Base-by-base conservation (phyloP, 2,888 invertebrate genomes). In the Sturmia bella region DNA sequence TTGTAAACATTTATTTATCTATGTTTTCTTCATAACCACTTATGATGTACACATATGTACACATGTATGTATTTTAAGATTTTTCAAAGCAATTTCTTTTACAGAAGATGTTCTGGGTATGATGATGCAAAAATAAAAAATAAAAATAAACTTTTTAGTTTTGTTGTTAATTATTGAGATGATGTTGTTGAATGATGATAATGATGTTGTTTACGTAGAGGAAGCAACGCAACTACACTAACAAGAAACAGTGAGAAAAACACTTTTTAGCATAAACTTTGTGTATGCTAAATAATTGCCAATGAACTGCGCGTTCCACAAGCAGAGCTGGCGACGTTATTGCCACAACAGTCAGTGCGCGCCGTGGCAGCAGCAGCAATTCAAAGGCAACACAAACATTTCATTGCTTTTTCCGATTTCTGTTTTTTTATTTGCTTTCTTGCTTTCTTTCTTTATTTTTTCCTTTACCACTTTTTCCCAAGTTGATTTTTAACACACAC, bases 291-390 rank as follows among this genome's bases (percentile, higher is more conserved):
- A 69, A 76, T 76, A 50, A 68, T 81, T 81, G 72, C 73, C 73
- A 81, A 73, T 73, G 61, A 73, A 69, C 76, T 81, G 57, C 72
- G 77, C 76, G 76, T 76, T 81, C 80, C 70, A 73, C 81, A 77
- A 80, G 13, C 69, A 63, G 64, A 48, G 37, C 7, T 50, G 63
- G 32, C 15, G 41, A 12, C 78, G 59, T 45, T n/a, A 64, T 15
- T 12, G 15, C n/a, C 21, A n/a, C 19, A 32, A 64, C 2, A 45
- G 15, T 48, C 21, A 37, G 32, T 5, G 50, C 15, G 27, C 79
- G 43, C 24, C 37, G 69, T n/a, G 27, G 57, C 24, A 37, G 50
- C 32, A 24, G 59, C 76, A 57, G 73, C 73, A 68, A 63, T 12
- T 59, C 37, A 73, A 56, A 63, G 64, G 41, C 72, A 81, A 66